Percentiles rank a stretch among this genome's conserved stretches.
Conservation (phyloP, 1,140 invertebrate genomes). For the Diorhabda sublineata region DNA sequence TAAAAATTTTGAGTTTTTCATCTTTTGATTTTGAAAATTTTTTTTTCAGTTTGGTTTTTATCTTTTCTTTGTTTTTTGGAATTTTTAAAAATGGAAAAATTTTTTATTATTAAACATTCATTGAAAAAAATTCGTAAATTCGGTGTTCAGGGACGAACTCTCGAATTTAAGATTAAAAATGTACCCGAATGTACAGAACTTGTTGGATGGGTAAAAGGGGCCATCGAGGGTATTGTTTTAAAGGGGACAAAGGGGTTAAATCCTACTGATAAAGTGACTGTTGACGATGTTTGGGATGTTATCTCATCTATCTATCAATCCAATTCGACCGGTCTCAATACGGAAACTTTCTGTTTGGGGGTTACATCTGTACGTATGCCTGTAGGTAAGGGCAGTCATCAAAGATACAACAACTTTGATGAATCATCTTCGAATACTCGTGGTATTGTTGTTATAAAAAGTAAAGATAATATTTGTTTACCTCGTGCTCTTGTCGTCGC, state of each 20-base stretch:
- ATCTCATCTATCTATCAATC: background rate
- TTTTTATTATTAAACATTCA: background rate
- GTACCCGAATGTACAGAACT: background rate
- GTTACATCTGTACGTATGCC: too few species aligned
- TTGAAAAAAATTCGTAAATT: background rate
- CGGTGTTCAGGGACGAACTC: background rate
- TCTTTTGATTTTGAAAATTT: too few species aligned
- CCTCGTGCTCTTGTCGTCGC: background rate
- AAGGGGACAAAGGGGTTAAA: background rate
- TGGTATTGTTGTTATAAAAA: too few species aligned
- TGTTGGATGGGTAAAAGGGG: background rate
- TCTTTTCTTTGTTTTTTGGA: too few species aligned
- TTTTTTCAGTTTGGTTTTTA: too few species aligned
- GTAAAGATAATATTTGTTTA: too few species aligned
- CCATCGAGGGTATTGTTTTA: background rate
- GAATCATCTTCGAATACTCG: too few species aligned
- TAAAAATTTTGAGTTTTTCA: too few species aligned
- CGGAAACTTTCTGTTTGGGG: too few species aligned
- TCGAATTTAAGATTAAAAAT: background rate
- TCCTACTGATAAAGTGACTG: background rate
- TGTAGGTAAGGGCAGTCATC: too few species aligned
- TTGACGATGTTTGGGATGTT: background rate
- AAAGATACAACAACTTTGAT: too few species aligned
- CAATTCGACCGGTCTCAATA: background rate
- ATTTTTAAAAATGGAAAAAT: constrained; percentile 8